Base-by-base conservation (phyloP, 2,888 invertebrate genomes). In the Nemotelus pantherinus region DNA sequence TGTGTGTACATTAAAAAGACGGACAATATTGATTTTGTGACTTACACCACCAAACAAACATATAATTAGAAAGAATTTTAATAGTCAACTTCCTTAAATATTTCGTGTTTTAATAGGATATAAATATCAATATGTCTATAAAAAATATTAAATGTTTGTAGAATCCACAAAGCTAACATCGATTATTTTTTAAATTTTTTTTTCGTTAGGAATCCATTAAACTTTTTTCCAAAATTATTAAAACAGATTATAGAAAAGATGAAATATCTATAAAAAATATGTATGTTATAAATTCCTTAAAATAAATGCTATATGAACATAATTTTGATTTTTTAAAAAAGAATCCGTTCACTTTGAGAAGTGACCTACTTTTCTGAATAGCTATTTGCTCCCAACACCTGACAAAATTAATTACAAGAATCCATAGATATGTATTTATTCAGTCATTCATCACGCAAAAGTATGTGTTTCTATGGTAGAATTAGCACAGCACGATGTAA, bases 371-470 rank as follows among this genome's bases (percentile, higher is more conserved):
- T 50, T 55, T 41, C 57, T 47, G 45, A 39, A 68, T 63, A 7
- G 60, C 9, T 58, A n/a, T 50, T 48, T 63, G 50, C 48, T 76
- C 82, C 86, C 87, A 87, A 86, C 86, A 86, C 86, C 86, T 85
- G 84, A 85, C 85, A 84, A 82, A 83, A 82, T 83, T 85, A 84
- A 84, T 83, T 81, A 79, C 81, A 82, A 79, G 78, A 81, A 79
- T 9, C 10, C 2, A 58, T 74, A 43, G 5, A 48, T 65, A 10
- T 43, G 47, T 9, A 44, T 10, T 60, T 60, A 41, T 43, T 65
- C 25, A 25, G 25, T 25, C 25, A 25, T 25, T 25, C 25, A 25
- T 25, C 25, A 25, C 25, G 25, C 25, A 25, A 25, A 25, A 25
- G 25, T 25, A 25, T 25, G 25, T 25, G 25, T 25, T 25, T 25